Conservation (phyloP, 1,140 invertebrate genomes). For the Halesus radiatus region DNA sequence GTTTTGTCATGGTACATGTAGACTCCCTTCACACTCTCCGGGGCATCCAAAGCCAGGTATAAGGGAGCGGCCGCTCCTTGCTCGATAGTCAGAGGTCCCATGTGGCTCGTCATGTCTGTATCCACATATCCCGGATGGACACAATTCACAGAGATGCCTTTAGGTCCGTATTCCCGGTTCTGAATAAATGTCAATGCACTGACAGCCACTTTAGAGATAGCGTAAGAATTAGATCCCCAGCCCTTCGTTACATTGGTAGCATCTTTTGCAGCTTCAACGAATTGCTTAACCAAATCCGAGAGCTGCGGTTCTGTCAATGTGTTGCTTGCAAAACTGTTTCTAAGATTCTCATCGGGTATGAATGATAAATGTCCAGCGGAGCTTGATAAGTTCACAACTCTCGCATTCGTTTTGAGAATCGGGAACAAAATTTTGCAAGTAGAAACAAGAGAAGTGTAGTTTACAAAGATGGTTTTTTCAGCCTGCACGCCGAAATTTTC, state of each 20-base stretch:
- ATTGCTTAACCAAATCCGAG: constrained; percentile 74
- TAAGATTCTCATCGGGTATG: constrained; percentile 71
- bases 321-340: constrained; percentile 68
- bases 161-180: constrained; percentile 73
- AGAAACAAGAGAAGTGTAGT: constrained; percentile 77
- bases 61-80: constrained; percentile 70
- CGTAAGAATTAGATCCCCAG: constrained; percentile 78
- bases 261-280: constrained; percentile 71
- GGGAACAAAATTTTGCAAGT: constrained; percentile 79
- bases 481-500: constrained; percentile 80
- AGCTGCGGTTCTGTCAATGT: constrained; percentile 73
- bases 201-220: constrained; percentile 80
- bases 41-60: constrained; percentile 65
- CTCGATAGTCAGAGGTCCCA: constrained; percentile 77
- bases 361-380: constrained; percentile 72
- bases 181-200: constrained; percentile 77
- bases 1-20: constrained; percentile 66
- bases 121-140: constrained; percentile 80
- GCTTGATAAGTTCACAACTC: constrained; percentile 84
- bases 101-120: constrained; percentile 82
- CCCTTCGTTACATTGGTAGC: constrained; percentile 67
- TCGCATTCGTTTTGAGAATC: constrained; percentile 75
- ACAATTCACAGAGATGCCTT: constrained; percentile 78
- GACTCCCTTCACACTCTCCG: constrained; percentile 63
- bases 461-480: constrained; percentile 76